A percentile compares a stretch with the other conserved stretches of the same genome.
phyloP scores from a whole-genome alignment of 2,888 invertebrate genomes.

The Eupsilia transversa region DNA sequence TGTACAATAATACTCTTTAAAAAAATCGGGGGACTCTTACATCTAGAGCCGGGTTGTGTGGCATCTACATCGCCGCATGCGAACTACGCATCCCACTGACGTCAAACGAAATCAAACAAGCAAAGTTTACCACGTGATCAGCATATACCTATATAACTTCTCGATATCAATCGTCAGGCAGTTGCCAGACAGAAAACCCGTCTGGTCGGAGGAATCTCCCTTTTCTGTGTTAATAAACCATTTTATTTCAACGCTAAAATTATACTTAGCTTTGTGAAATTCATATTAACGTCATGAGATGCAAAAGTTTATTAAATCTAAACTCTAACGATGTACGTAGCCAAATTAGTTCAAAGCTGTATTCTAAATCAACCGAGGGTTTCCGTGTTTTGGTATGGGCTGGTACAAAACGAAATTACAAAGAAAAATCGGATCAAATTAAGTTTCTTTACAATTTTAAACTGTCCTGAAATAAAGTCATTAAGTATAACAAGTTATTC shows the following conservation, averaged over 20 bases:
- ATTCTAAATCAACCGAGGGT: background rate
- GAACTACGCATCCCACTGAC: too few relatives aligned
- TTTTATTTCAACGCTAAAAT: background rate
- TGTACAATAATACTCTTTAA: background rate
- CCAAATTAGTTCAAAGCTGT: background rate
- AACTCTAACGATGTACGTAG: background rate
- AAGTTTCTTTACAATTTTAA: constrained; percentile 6
- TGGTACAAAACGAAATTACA: background rate
- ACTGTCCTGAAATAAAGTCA: constrained; percentile 36
- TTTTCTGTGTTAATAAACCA: background rate
- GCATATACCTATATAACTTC: too few relatives aligned
- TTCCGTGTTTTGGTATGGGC: background rate
- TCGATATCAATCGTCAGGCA: too few relatives aligned
- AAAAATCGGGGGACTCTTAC: background rate
- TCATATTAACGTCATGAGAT: background rate
- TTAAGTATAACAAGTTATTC: constrained; percentile 29
- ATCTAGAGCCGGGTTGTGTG: too few relatives aligned
- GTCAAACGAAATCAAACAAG: too few relatives aligned
- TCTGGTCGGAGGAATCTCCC: too few relatives aligned
- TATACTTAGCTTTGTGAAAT: constrained; percentile 2
- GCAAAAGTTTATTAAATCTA: constrained; percentile 21
- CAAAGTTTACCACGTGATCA: too few relatives aligned
- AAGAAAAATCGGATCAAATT: background rate
- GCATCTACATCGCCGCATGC: too few relatives aligned
- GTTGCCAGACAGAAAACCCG: too few relatives aligned